These are phyloP conservation scores for Bradysia coprophila DNA, from an alignment of 1,140 invertebrate genomes.

Conservation along the genomic window DNA sequence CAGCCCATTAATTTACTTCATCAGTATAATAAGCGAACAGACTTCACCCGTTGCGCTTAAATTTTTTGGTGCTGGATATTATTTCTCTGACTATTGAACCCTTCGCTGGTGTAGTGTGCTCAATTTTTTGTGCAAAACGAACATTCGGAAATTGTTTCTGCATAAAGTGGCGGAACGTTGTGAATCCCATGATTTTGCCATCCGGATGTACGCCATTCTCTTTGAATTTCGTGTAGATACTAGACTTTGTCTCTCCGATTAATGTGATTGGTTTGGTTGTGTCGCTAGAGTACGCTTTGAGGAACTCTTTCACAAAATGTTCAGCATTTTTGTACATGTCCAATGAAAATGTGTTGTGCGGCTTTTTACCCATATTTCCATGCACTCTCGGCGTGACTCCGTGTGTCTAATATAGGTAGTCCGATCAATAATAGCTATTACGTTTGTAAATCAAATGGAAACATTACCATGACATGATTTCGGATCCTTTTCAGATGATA, in stretches of 20 bases:
- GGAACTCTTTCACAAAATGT: slow-evolving; percentile 51
- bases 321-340: slow-evolving; percentile 60
- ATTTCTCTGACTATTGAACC: neutral
- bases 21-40: too few species aligned
- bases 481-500: slow-evolving; percentile 60
- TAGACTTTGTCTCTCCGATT: slow-evolving; percentile 49
- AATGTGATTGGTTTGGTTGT: slow-evolving; percentile 10
- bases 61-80: too few species aligned
- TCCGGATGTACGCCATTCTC: slow-evolving; percentile 35
- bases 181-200: slow-evolving; percentile 58
- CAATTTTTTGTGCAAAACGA: neutral
- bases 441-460: too few species aligned
- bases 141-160: slow-evolving; percentile 50
- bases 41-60: too few species aligned
- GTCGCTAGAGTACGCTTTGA: slow-evolving; percentile 36
- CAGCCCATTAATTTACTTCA: too few species aligned
- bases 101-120: neutral
- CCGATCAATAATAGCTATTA: too few species aligned
- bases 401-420: too few species aligned
- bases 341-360: slow-evolving; percentile 62
- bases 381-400: slow-evolving; percentile 57
- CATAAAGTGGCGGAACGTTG: slow-evolving; percentile 60
- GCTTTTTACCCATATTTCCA: slow-evolving; percentile 60
- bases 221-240: slow-evolving; percentile 50
- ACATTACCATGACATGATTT: slow-evolving; percentile 58